Evolutionary conservation across 2,888 invertebrate species (phyloP).

Genomic region (Lysandra coridon): DNA sequence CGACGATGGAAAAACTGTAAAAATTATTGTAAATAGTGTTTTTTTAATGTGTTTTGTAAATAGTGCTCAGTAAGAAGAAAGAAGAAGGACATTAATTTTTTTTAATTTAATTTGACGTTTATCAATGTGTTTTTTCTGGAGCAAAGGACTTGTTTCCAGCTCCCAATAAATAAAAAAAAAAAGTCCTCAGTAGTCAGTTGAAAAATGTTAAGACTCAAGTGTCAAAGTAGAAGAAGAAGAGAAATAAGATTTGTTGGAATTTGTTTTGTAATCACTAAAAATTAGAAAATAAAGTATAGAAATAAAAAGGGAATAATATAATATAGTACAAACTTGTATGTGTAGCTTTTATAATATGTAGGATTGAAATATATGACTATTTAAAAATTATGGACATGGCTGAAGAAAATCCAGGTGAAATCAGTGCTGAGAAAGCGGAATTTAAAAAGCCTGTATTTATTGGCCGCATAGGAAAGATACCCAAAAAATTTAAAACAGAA

Average conservation of each 20-base stretch:
- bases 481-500: conserved; percentile 62
- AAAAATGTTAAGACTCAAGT: neutral
- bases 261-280: neutral
- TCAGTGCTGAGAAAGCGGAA: conserved; percentile 48
- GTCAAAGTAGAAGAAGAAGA: neutral
- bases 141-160: no score
- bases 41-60: no score
- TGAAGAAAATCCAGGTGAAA: conserved; percentile 42
- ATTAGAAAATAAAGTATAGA: neutral
- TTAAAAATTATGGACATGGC: conserved; percentile 35
- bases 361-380: neutral
- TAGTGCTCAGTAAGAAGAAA: no score
- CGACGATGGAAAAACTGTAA: no score
- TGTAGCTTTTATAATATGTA: neutral
- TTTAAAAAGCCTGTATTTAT: conserved; percentile 80
- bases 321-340: neutral
- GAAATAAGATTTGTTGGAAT: neutral
- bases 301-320: neutral
- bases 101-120: no score
- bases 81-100: no score
- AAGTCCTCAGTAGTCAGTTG: no score
- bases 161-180: no score
- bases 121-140: no score
- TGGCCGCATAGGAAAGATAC: conserved; percentile 77
- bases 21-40: no score